Evolutionary conservation across 2,113 vertebrate genomes (phyloP), one percentile per base, ranked within the genome.

Genomic region (Tragelaphus buxtoni): DNA sequence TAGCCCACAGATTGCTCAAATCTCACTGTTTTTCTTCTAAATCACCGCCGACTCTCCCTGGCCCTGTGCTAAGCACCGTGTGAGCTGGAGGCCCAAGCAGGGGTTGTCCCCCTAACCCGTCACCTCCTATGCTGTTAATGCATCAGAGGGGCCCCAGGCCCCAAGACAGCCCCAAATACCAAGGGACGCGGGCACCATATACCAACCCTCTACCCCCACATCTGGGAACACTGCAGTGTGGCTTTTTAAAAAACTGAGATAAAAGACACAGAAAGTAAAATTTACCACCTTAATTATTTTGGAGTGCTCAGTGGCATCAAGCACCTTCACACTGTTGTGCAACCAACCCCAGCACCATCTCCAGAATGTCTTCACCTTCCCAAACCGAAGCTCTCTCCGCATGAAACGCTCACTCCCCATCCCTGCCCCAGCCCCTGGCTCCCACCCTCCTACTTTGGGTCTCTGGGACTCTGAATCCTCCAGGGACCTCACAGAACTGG

Each of bases 1-100:
- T 98, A 98, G 98, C 98, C 98, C 98, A 95, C 95, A 96, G 98
- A 98, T 98, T 94, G 98, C 98, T 98, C 98, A 98, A 95, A 98
- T 98, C 98, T 98, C 97, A 69, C 97, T 98, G 98, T 98, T 98
- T 98, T 98, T 96, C 98, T 98, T 98, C 98, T 98, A 98, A 99
- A 98, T 99, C 98, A 98, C 98, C 97, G 98, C 98, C 88, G 96
- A 97, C 97, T 96, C 98, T 96, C 96, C 96, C 97, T 10, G 92
- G 88, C 95, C 97, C 97, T 60, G 22, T 76, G 98, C 97, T 97
- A 97, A 98, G 98, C 97, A 96, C 97, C 81, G 81, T 97, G 97
- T 94, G 96, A 97, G 97, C 97, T 94, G 96, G 98, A 96, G 97
- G 97, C 94, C 95, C 72, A 91, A 91, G 92, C 91, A 87, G 80